Evolutionary conservation across 2,797 vertebrate species (phyloP).

Genomic region (Denticeps clupeoides): DNA sequence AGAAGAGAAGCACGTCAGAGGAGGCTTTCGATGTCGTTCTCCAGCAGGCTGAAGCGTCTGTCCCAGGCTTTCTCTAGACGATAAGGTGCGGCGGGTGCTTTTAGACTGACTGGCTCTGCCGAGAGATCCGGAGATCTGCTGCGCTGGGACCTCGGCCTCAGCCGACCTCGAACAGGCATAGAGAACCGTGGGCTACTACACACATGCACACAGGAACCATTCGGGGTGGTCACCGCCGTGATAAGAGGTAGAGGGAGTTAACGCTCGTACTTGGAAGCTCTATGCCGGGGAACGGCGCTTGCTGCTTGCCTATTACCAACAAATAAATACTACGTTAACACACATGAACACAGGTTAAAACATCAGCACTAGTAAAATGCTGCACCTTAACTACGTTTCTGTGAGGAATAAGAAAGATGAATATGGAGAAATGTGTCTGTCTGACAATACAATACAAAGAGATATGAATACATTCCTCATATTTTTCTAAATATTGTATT

Average conservation of each 20-base stretch:
- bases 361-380: slow-evolving; percentile 51
- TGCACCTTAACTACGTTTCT: no score
- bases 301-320: slow-evolving; percentile 71
- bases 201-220: slow-evolving; percentile 56
- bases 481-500: no score
- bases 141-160: no score
- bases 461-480: no score
- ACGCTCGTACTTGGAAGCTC: slow-evolving; percentile 70
- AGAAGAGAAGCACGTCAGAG: slow-evolving; percentile 37
- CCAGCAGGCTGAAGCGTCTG: slow-evolving; percentile 45
- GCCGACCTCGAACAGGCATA: slow-evolving; percentile 51
- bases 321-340: slow-evolving; percentile 70
- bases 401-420: no score
- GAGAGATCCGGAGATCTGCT: no score
- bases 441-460: no score
- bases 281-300: slow-evolving; percentile 71
- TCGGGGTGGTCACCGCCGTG: slow-evolving; percentile 44
- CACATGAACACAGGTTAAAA: slow-evolving; percentile 46
- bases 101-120: no score
- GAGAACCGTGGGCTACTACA: slow-evolving; percentile 52
- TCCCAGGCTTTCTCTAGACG: no score
- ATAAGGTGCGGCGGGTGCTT: no score
- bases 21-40: slow-evolving; percentile 45
- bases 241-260: slow-evolving; percentile 55
- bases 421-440: no score